Conservation (phyloP, 2,113 vertebrate species). For the Mesitornis unicolor region DNA sequence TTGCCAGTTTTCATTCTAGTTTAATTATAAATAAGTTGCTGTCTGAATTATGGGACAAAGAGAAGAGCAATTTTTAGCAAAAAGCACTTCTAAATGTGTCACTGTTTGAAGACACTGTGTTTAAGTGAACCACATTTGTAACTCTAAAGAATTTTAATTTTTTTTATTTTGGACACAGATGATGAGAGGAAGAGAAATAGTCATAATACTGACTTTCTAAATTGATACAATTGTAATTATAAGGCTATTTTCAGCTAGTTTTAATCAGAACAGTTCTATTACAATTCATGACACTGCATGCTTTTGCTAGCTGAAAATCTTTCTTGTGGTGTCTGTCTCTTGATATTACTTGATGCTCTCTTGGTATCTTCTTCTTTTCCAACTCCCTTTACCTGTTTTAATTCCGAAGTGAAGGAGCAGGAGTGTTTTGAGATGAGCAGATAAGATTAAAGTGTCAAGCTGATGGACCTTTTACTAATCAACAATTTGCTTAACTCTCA, state of each 20-base stretch:
- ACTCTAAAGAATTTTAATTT: background rate
- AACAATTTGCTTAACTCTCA: background rate
- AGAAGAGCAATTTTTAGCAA: background rate
- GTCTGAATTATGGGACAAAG: background rate
- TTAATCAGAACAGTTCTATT: background rate
- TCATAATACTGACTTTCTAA: background rate
- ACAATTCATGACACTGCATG: background rate
- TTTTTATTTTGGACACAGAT: background rate
- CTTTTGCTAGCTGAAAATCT: background rate
- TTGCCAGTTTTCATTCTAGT: background rate
- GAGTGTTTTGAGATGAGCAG: background rate
- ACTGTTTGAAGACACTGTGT: background rate
- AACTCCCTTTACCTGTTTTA: background rate
- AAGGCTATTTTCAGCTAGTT: background rate
- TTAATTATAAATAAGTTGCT: background rate
- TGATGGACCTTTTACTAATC: background rate
- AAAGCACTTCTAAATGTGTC: background rate
- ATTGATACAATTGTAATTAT: background rate
- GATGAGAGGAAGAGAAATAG: background rate
- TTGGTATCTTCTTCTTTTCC: background rate
- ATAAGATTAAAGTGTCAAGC: background rate
- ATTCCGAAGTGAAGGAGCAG: conserved; percentile 1
- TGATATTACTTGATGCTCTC: background rate
- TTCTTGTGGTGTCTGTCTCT: background rate
- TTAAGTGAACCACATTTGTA: background rate